A percentile compares a stretch with the other conserved stretches of the same genome.
Conservation (phyloP, 2,113 vertebrate genomes). For the Sturnus vulgaris region DNA sequence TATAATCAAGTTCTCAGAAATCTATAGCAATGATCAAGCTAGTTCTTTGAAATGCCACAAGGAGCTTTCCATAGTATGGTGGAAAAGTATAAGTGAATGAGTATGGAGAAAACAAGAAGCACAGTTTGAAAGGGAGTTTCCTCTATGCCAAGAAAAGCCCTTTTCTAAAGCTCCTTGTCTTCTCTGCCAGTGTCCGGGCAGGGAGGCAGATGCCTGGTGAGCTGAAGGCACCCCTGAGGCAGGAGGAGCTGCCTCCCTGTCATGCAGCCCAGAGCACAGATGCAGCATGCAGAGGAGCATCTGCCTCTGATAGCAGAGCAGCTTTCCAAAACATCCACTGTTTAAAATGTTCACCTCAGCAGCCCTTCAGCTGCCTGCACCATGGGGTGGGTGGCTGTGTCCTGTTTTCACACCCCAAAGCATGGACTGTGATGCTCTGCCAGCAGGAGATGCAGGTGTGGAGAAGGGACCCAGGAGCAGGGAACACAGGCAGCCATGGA, state of each 20-base stretch:
- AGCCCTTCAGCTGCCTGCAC: background rate
- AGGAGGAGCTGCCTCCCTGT: background rate
- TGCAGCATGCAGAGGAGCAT: background rate
- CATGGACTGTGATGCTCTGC: background rate
- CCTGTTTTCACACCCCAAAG: background rate
- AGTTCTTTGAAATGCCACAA: background rate
- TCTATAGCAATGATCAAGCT: background rate
- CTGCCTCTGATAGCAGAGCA: background rate
- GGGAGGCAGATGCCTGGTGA: background rate
- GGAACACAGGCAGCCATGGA: background rate
- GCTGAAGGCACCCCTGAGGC: background rate
- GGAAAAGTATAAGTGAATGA: background rate
- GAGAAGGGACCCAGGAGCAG: background rate
- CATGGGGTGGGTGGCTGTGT: fast-evolving
- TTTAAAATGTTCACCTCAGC: background rate
- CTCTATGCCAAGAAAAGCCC: background rate
- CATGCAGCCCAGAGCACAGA: background rate
- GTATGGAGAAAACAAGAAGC: background rate
- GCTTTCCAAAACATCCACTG: background rate
- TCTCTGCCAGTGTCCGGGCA: background rate
- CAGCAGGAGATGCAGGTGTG: background rate
- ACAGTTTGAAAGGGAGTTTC: background rate
- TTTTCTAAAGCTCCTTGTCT: background rate
- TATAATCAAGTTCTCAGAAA: conserved; percentile 3
- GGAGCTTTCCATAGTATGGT: background rate